A percentile compares a stretch with the other conserved stretches of the same genome.
These are phyloP conservation scores for Crocuta crocuta DNA, from an alignment of 2,113 vertebrate genomes.

Conservation along the genomic window DNA sequence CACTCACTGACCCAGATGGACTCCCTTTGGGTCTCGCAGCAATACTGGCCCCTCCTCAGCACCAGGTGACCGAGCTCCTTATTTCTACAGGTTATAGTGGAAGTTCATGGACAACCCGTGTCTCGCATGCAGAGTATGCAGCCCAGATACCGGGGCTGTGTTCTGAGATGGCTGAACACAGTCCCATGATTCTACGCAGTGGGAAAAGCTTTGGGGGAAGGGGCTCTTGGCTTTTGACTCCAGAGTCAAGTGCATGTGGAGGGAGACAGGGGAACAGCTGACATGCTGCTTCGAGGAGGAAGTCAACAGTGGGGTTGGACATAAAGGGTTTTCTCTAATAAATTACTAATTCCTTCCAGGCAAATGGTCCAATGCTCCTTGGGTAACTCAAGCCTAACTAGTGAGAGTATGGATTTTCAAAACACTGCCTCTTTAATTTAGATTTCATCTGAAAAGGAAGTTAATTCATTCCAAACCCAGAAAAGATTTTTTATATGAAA, in stretches of 20 bases:
- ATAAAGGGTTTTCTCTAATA: neutral
- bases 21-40: neutral
- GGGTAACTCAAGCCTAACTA: neutral
- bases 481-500: conserved; percentile 37
- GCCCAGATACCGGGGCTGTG: neutral
- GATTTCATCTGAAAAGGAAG: conserved; percentile 47
- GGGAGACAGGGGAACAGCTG: neutral
- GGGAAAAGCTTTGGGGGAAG: neutral
- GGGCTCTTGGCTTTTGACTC: neutral
- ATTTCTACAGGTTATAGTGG: neutral
- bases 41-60: neutral
- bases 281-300: neutral
- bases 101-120: neutral
- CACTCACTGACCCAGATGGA: neutral
- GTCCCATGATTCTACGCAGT: neutral
- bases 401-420: neutral
- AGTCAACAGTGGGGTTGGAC: neutral
- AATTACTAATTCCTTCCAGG: neutral
- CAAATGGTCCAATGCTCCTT: neutral
- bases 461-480: conserved; percentile 54
- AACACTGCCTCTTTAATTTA: conserved; percentile 3
- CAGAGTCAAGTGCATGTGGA: neutral
- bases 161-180: neutral
- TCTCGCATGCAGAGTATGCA: neutral
- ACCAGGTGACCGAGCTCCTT: neutral